Conservation (phyloP, 53 echinoderm and acorn worm genomes). For the Zoroaster sp. region DNA sequence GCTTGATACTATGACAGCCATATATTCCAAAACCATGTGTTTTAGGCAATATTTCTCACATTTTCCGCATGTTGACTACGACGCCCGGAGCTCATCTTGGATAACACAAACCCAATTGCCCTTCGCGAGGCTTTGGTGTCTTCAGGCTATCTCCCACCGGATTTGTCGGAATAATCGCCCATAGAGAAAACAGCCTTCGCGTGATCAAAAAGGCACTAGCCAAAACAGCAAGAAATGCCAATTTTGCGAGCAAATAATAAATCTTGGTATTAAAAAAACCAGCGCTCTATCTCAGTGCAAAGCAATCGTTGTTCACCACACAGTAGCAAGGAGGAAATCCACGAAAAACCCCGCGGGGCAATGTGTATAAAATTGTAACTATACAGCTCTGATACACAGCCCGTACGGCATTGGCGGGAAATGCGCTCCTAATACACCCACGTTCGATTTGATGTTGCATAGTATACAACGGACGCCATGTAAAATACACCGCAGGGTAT, state of each 20-base stretch:
- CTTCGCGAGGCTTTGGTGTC: background rate
- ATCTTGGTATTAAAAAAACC: background rate
- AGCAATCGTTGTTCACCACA: background rate
- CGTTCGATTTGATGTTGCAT: background rate
- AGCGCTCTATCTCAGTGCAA: background rate
- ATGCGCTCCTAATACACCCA: background rate
- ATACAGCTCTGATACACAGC: background rate
- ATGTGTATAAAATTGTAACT: conserved; percentile 51
- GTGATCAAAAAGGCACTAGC: conserved; percentile 34
- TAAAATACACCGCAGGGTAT: background rate
- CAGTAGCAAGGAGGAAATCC: background rate
- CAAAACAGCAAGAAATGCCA: background rate
- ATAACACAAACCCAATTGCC: conserved; percentile 35
- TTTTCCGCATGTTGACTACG: background rate
- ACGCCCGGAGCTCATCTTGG: conserved; percentile 24
- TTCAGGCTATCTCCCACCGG: conserved; percentile 22
- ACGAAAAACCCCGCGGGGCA: background rate
- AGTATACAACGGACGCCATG: background rate
- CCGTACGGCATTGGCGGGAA: background rate
- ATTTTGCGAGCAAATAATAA: conserved; percentile 31
- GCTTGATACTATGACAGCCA: no score
- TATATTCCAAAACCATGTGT: no score
- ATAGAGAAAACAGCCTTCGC: background rate
- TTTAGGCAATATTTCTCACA: no score
- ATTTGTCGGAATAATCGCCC: conserved; percentile 44